Base-by-base conservation (phyloP, 2,888 invertebrate species). In the Agelastica alni region DNA sequence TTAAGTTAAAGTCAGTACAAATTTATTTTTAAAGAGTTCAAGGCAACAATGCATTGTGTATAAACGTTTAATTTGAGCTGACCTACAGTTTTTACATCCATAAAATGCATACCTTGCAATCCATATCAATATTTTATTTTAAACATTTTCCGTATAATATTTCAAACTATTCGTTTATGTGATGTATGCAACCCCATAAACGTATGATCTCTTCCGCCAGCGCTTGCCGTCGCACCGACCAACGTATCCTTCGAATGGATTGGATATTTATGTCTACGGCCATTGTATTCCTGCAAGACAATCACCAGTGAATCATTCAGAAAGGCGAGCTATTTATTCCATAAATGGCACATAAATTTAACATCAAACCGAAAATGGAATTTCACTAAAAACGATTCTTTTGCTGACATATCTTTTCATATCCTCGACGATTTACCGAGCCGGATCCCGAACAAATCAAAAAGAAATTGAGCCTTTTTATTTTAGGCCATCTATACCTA, bases 321-420 rank as follows among this genome's bases (percentile, higher is more conserved):
- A 56, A 47, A 58, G 53, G 53, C 53, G 45, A 46, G 51, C 59
- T 48, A 56, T 60, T 60, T 57, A 53, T 56, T 37, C 53, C 49
- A 47, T 36, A 60, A 56, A 58, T 56, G 58, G 56, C 60, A 58
- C 58, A 60, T 56, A 60, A 58, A 60, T 58, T 56, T 31, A 41
- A 45, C 53, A 60, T 56, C 56, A 55, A 55, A 56, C 53, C 46
- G 39, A 60, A 60, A 60, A 60, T 56, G 60, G 60, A 56, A 56
- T 60, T 37, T 54, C 58, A 51, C 56, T 53, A 54, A 58, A 54
- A 56, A 54, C 58, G 44, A 56, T 60, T 56, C 53, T 46, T 54
- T 51, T 52, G 41, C 47, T 51, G 58, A 56, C 51, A 58, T 58
- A 58, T 58, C 56, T 53, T 58, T 56, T 53, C 53, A 56, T 56